Evolutionary conservation across 2,888 invertebrate genomes (phyloP), one percentile per base, ranked within the genome.

Genomic region (Diaprepes abbreviatus): DNA sequence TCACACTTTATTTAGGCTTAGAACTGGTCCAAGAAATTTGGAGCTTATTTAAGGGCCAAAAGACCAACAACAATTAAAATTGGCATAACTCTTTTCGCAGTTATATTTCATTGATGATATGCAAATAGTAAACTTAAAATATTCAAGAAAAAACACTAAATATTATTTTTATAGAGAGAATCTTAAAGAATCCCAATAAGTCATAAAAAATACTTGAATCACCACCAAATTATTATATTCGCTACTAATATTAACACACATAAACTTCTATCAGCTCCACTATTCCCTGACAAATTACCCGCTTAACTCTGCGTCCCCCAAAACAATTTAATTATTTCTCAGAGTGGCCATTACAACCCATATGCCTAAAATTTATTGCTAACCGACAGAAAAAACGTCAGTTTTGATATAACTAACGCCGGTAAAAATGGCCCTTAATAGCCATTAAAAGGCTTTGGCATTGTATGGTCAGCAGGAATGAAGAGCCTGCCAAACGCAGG

Each of bases 401-500:
- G 57, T 63, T 63, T 64, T 59, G 52, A 38, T 69, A 69, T 69
- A 57, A 69, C 59, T 59, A 33, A 69, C 64, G 59, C 50, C 59
- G 43, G 36, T 52, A 59, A 70, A 70, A 70, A 38, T 36, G 65
- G 65, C 35, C 50, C 62, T 60, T 66, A 66, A 66, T 65, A 48
- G 66, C 70, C 52, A 66, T 70, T 70, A 70, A 62, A 62, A 70
- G 62, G 60, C 62, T 66, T 62, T 50, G 38, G 38, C 33, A 31
- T 36, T 50, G 19, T 50, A 33, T 58, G 69, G 69, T 69, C 69
- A 69, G 69, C 64, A 69, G 38, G 48, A 57, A 57, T 14, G 52
- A 50, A 48, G 50, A 58, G 52, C 16, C 64, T 70, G 70, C 66
- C 70, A 70, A 66, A 70, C 58, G 65, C 70, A 70, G 28, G 58